Evolutionary conservation across 2,888 invertebrate genomes (phyloP), one percentile per base, ranked within the genome.

Genomic region (Leucania comma): DNA sequence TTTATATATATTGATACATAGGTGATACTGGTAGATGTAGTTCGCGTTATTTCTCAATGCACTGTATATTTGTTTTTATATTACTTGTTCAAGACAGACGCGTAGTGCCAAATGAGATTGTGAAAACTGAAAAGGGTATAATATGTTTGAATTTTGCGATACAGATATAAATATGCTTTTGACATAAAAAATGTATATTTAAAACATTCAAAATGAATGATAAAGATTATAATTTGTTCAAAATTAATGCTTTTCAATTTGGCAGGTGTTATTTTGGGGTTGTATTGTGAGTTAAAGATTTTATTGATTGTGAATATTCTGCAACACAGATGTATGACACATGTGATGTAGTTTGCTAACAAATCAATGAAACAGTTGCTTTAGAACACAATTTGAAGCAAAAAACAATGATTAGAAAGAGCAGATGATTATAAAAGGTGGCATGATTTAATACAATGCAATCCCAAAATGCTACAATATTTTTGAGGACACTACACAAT

Each of bases 1-100:
- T 96, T 96, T 96, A 95, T 96, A 96, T 94, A 94, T 94, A 95
- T 94, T 95, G 94, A 94, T 95, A 95, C 95, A 89, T 94, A 95
- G 94, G 90, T 89, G 86, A 93, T 93, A 87, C 81, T 84, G 72
- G 87, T 88, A 88, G 88, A 46, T 79, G 84, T 88, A 88, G 88
- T 80, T 68, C 75, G 80, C 78, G 80, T 79, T 87, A 72, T 83
- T 83, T 87, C 88, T 90, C 89, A 87, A 87, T 91, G 94, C 94
- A 95, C 94, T 88, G 78, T 88, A 86, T 87, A 78, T 89, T 88
- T 77, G 65, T 87, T 66, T 73, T 66, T 67, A 53, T 75, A 70
- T 80, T 84, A 61, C 35, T 80, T 81, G 62, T 72, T 92, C 90
- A 89, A 87, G 89, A 90, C 91, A 84, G 91, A 90, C 86, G 92